phyloP scores from a whole-genome alignment of 2,113 vertebrate species.

The Ammospiza caudacuta region DNA sequence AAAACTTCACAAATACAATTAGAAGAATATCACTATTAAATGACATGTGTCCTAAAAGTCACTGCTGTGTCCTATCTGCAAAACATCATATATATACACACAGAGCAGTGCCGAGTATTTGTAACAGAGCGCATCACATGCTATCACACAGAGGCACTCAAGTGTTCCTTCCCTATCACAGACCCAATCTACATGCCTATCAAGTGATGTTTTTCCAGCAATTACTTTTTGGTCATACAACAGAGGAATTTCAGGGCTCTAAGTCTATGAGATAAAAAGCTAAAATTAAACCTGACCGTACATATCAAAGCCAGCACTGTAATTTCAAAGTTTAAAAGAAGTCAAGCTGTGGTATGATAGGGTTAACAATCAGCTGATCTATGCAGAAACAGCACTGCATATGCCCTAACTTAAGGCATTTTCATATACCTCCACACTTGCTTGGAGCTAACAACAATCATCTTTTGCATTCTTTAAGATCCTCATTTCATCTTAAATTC shows the following conservation, averaged over 20 bases:
- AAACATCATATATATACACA: not conserved
- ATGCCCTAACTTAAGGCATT: not conserved
- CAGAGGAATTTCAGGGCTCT: not conserved
- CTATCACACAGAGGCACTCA: not conserved
- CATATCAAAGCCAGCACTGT: not conserved
- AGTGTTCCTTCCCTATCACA: not conserved
- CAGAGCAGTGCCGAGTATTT: not conserved
- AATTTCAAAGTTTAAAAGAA: slow-evolving; percentile 16
- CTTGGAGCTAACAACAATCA: not conserved
- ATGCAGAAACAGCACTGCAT: not conserved
- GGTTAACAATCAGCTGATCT: not conserved
- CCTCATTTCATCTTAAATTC: not conserved
- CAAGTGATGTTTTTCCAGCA: slow-evolving; percentile 22
- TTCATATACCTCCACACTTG: not conserved
- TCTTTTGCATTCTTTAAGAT: not conserved
- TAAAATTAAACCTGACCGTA: not conserved
- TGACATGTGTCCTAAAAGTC: not conserved
- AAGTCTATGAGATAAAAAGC: not conserved
- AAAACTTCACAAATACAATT: not conserved
- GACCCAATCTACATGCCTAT: not conserved
- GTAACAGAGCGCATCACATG: not conserved
- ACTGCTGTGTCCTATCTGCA: not conserved
- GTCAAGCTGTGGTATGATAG: not conserved
- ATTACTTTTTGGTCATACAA: not conserved
- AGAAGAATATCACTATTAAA: not conserved